Evolutionary conservation across 2,888 invertebrate species (phyloP).

Genomic region (Brachypalpus laphriformis): DNA sequence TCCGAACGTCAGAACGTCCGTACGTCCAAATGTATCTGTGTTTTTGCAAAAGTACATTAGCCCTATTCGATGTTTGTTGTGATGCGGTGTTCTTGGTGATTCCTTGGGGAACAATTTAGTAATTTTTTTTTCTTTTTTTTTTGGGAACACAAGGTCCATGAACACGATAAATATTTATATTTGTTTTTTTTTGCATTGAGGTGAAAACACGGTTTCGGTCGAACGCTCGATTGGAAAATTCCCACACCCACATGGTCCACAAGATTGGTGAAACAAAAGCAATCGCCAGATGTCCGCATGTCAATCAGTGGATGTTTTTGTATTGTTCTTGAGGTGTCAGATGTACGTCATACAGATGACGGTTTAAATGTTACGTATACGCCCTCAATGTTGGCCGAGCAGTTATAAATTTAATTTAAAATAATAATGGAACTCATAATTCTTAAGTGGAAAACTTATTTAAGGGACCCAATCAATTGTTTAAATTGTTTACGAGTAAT

Average conservation of each 20-base stretch:
- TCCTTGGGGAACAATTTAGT: background rate
- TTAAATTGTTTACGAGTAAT: background rate
- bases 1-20: too few relatives aligned
- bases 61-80: background rate
- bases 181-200: constrained; percentile 13
- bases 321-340: background rate
- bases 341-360: constrained; percentile 7
- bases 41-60: background rate
- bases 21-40: background rate
- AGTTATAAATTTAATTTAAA: background rate
- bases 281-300: constrained; percentile 9
- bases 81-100: background rate
- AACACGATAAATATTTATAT: constrained; percentile 2
- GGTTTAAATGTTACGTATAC: constrained; percentile 10
- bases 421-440: background rate
- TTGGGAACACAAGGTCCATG: background rate
- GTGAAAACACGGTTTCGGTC: background rate
- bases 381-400: background rate
- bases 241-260: constrained; percentile 2
- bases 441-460: background rate
- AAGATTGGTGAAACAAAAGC: background rate
- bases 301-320: background rate
- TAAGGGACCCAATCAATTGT: background rate
- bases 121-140: background rate
- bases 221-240: background rate